Base-by-base conservation (phyloP, 2,797 vertebrate genomes). In the Propithecus perrieri region DNA sequence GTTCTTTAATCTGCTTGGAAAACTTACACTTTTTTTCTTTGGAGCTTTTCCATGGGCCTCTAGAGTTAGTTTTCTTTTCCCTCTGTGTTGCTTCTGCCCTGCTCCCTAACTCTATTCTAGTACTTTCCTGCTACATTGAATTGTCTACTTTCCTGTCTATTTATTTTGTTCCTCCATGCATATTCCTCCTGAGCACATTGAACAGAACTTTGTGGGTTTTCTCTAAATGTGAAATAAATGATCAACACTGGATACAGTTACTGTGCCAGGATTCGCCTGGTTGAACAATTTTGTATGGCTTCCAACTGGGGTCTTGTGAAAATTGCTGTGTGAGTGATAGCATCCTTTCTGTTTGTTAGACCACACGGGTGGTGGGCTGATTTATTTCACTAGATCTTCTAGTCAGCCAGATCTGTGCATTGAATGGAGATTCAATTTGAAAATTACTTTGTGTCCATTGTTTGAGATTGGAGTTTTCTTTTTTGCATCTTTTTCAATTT, bases 401-500 rank as follows among this genome's bases (percentile, higher is more conserved):
- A 2, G 10, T 41, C 57, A 74, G 55, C 30, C 15, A 81, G 33
- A 46, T 48, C 61, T 75, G 15, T 53, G 35, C 30, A 74, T 67
- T 72, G 38, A 83, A 59, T 46, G 26, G 57, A 91, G 43, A 86
- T 94, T 46, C n/a, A 79, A 85, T 78, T 41, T 87, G 75, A 69
- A 96, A 93, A 91, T 84, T 48, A 83, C 50, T 76, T 69, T 78
- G 35, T 92, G 28, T 71, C 30, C 24, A 55, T 72, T 65, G 63
- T 78, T 79, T 63, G 53, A 80, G 33, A 53, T 86, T 71, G 18
- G 17, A 33, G 35, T 57, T 84, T 95, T 93, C 10, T 85, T n/a
- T 76, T 91, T 76, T 69, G 9, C 1, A 93, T 48, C 30, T 93
- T 83, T 95, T 94, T 46, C 20, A 71, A 18, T 46, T 94, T 93